Evolutionary conservation across 2,888 invertebrate genomes (phyloP).

Genomic region (Zygothrica quintamaculata): DNA sequence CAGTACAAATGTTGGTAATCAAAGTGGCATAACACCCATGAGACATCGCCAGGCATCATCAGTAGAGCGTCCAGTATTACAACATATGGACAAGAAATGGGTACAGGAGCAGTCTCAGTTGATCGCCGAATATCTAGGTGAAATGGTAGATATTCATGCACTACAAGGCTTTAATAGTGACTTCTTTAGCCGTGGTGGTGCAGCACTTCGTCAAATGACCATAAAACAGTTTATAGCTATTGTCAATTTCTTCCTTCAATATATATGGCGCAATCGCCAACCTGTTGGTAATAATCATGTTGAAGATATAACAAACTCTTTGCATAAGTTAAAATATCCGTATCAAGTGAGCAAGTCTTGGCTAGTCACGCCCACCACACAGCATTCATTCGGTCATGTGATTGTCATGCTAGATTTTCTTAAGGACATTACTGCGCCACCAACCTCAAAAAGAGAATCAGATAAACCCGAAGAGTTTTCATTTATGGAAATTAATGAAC

Average conservation of each 20-base stretch:
- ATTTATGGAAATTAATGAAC: slow-evolving; percentile 58
- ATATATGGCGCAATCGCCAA: slow-evolving; percentile 78
- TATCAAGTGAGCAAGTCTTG: slow-evolving; percentile 83
- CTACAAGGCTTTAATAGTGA: slow-evolving; percentile 65
- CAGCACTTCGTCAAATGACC: slow-evolving; percentile 81
- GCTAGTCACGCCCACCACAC: slow-evolving; percentile 83
- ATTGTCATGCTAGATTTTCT: slow-evolving; percentile 82
- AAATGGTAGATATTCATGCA: slow-evolving; percentile 31
- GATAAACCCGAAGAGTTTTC: slow-evolving; percentile 47
- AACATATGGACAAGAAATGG: slow-evolving; percentile 82
- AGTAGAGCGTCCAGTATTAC: slow-evolving; percentile 63
- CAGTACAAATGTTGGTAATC: slow-evolving; percentile 14
- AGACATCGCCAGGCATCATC: slow-evolving; percentile 56
- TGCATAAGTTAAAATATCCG: slow-evolving; percentile 82
- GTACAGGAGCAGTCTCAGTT: slow-evolving; percentile 74
- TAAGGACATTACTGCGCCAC: slow-evolving; percentile 71
- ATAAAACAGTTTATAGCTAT: slow-evolving; percentile 83
- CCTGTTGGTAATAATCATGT: slow-evolving; percentile 78
- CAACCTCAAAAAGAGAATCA: slow-evolving; percentile 11
- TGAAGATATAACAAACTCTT: slow-evolving; percentile 79
- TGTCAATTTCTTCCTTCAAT: slow-evolving; percentile 78
- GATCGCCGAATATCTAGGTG: slow-evolving; percentile 77
- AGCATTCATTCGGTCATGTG: slow-evolving; percentile 82
- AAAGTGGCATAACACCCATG: slow-evolving; percentile 44
- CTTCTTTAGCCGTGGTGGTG: slow-evolving; percentile 65